Evolutionary conservation across 2,888 invertebrate genomes (phyloP).

Genomic region (Marronus borbonicus): DNA sequence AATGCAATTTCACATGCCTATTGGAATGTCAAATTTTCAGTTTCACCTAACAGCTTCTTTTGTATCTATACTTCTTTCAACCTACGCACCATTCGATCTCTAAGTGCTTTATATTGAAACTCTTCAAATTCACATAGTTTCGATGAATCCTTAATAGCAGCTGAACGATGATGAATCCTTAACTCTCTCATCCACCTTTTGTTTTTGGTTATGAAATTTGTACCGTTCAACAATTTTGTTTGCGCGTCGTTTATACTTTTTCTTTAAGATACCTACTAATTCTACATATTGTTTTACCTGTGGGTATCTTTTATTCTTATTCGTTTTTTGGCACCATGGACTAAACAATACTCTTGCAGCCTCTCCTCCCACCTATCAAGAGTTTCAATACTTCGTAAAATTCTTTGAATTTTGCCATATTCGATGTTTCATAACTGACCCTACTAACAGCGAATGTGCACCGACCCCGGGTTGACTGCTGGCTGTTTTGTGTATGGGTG

Average conservation of each 20-base stretch:
- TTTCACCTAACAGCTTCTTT: constrained; percentile 37
- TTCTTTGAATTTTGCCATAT: constrained; percentile 13
- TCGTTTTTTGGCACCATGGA: neutral
- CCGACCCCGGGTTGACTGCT: no score
- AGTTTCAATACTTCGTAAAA: neutral
- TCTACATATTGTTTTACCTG: no score
- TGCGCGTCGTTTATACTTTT: neutral
- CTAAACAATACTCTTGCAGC: constrained; percentile 20
- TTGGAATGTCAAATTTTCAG: constrained; percentile 25
- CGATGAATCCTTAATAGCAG: constrained; percentile 29
- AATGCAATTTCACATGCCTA: constrained; percentile 33
- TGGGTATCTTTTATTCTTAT: neutral
- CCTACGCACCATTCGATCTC: constrained; percentile 48
- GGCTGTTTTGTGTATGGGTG: no score
- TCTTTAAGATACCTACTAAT: neutral
- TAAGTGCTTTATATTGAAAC: constrained; percentile 47
- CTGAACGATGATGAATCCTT: constrained; percentile 21
- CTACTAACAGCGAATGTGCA: no score
- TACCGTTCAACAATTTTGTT: constrained; percentile 19
- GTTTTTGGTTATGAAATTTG: constrained; percentile 37
- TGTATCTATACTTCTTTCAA: constrained; percentile 13
- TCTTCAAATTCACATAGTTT: constrained; percentile 43
- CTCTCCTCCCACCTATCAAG: constrained; percentile 20
- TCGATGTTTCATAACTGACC: neutral
- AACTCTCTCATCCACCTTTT: constrained; percentile 32